Evolutionary conservation across 2,113 vertebrate species (phyloP).

Genomic region (Oryzias celebensis): DNA sequence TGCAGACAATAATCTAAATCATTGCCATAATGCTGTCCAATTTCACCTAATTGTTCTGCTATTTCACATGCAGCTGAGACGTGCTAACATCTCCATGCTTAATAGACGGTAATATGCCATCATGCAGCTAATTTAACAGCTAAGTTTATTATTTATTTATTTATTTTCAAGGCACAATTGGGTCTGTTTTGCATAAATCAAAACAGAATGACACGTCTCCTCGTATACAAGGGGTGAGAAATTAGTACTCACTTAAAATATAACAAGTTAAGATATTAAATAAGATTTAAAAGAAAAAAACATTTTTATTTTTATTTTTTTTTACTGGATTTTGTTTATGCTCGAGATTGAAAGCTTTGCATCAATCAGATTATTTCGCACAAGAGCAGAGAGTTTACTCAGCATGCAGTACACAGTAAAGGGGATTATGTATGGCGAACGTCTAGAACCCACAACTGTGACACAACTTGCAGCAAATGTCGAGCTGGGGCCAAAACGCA

Average conservation of each 20-base stretch:
- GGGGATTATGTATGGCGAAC: not conserved
- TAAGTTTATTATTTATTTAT: not conserved
- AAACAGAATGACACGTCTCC: not conserved
- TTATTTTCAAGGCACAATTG: no score
- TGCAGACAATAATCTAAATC: slow-evolving; percentile 51
- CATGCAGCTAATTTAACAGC: not conserved
- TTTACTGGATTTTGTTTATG: not conserved
- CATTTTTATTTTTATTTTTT: not conserved
- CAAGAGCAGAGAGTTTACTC: slow-evolving; percentile 5
- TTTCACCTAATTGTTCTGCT: slow-evolving; percentile 49
- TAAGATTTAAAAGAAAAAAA: not conserved
- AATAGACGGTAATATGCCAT: slow-evolving; percentile 11
- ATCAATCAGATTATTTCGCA: slow-evolving; percentile 18
- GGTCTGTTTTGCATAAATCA: not conserved
- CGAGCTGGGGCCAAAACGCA: slow-evolving; percentile 32
- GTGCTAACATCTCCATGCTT: slow-evolving; percentile 5
- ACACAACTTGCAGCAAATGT: slow-evolving; percentile 40
- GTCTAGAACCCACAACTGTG: slow-evolving; percentile 18
- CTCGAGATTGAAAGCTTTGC: slow-evolving; percentile 4
- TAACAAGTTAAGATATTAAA: no score
- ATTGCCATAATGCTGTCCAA: slow-evolving; percentile 44
- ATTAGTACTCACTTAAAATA: no score
- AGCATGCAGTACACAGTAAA: slow-evolving; percentile 1
- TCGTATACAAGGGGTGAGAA: not conserved
- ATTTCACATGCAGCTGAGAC: slow-evolving; percentile 38